Percentiles rank a stretch among this genome's conserved stretches.
Conservation (phyloP, 2,797 vertebrate genomes). For the Acanthurus leucopareius region DNA sequence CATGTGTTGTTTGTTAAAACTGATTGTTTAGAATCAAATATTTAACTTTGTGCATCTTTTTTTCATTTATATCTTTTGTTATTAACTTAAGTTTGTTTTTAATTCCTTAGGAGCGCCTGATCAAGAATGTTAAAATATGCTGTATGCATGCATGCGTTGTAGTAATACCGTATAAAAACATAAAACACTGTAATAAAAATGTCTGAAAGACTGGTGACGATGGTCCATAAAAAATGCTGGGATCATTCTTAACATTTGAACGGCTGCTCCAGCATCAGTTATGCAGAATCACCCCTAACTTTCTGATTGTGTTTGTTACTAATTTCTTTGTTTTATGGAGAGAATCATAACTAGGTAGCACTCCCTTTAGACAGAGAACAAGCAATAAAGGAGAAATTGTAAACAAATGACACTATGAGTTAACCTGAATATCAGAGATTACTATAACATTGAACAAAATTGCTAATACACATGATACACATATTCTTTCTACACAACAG, state of each 20-base stretch:
- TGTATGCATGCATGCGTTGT: not conserved
- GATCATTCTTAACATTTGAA: not conserved
- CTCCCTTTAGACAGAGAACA: not conserved
- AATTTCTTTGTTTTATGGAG: too few relatives aligned
- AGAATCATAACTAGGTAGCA: not conserved
- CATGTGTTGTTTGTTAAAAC: not conserved
- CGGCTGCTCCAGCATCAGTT: not conserved
- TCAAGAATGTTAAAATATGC: not conserved
- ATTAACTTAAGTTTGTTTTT: not conserved
- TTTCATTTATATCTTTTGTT: not conserved
- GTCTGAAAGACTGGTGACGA: not conserved
- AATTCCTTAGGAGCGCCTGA: not conserved
- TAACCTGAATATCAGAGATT: not conserved
- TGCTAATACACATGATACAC: not conserved
- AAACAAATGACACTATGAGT: not conserved
- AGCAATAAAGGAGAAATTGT: not conserved
- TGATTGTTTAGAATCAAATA: not conserved
- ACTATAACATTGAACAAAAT: not conserved
- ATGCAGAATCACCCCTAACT: not conserved
- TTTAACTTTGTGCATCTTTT: not conserved
- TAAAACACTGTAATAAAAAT: constrained; percentile 22
- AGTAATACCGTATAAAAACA: constrained; percentile 16
- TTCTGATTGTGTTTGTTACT: not conserved
- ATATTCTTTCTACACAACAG: not conserved
- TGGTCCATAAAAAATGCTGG: not conserved